Evolutionary conservation across 2,113 vertebrate genomes (phyloP), one percentile per base, ranked within the genome.

Genomic region (Limnothrissa miodon): DNA sequence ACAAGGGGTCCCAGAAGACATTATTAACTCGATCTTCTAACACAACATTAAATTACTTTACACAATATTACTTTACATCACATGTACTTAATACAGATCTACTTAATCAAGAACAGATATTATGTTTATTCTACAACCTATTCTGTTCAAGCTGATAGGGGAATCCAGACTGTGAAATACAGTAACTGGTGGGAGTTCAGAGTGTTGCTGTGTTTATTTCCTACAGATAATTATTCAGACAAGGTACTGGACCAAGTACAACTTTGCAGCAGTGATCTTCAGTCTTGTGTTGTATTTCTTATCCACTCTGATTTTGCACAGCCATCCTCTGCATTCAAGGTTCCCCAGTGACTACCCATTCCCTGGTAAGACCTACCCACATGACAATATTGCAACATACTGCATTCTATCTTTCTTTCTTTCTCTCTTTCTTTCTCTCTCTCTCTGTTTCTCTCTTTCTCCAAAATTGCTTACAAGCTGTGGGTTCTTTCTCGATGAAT

Each of bases 161-260:
- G 11, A 29, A 70, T n/a, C 45, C 45, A 45, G 17, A 11, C n/a
- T n/a, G n/a, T n/a, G n/a, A n/a, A n/a, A n/a, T n/a, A n/a, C n/a
- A n/a, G n/a, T n/a, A n/a, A n/a, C n/a, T n/a, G n/a, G 66, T 1
- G 4, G 36, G 66, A 4, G 33, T 36, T 15, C 10, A 15, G 33
- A 4, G 15, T 74, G 17, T 84, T 39, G 78, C 83, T 88, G 21
- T 81, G 23, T 80, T 33, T 80, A 25, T 85, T 33, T 88, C 8
- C 86, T 36, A 83, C 89, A 99, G 98, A 88, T 96, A 7, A 46
- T 92, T 7, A 87, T 97, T 81, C 80, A 94, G 84, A 95, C 93
- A 23, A 95, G 88, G 82, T 93, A 93, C 93, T 98, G 98, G 97
- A 99, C 96, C 0, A 46, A 88, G 45, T 87, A 94, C 87, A 95